These are phyloP conservation scores for Paramormyrops kingsleyae DNA, from an alignment of 2,113 vertebrate genomes.

Conservation along the genomic window DNA sequence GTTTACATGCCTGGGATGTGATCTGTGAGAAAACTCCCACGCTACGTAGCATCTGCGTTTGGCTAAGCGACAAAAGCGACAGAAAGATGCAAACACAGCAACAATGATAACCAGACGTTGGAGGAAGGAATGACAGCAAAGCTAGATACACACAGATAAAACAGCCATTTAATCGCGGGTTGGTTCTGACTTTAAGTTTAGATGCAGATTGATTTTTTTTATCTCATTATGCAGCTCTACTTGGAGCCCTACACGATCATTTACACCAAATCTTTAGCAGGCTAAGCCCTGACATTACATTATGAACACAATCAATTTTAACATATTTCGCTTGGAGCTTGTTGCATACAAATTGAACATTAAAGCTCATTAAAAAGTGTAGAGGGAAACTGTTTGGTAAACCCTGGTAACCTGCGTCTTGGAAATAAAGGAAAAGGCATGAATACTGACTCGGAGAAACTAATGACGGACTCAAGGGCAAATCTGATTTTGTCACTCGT, in stretches of 20 bases:
- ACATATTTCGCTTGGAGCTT: background rate
- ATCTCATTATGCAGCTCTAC: background rate
- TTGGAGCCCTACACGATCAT: background rate
- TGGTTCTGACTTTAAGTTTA: background rate
- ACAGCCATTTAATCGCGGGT: background rate
- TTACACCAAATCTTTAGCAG: background rate
- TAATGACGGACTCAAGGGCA: background rate
- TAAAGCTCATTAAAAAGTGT: background rate
- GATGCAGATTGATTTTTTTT: background rate
- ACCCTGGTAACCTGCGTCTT: background rate
- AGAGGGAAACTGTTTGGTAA: background rate
- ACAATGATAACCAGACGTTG: background rate
- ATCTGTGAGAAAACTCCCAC: background rate
- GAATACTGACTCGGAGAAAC: background rate
- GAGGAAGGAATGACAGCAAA: background rate
- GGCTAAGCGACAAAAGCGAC: background rate
- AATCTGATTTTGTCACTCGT: background rate
- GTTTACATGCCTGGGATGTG: background rate
- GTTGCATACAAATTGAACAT: slow-evolving; percentile 23
- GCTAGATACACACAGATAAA: background rate
- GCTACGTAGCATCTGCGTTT: background rate
- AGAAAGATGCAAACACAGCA: background rate
- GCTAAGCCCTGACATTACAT: background rate
- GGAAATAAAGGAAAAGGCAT: background rate
- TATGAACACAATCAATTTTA: background rate